Evolutionary conservation across 2,888 invertebrate genomes (phyloP), one percentile per base, ranked within the genome.

Genomic region (Cheiracanthium punctorium): DNA sequence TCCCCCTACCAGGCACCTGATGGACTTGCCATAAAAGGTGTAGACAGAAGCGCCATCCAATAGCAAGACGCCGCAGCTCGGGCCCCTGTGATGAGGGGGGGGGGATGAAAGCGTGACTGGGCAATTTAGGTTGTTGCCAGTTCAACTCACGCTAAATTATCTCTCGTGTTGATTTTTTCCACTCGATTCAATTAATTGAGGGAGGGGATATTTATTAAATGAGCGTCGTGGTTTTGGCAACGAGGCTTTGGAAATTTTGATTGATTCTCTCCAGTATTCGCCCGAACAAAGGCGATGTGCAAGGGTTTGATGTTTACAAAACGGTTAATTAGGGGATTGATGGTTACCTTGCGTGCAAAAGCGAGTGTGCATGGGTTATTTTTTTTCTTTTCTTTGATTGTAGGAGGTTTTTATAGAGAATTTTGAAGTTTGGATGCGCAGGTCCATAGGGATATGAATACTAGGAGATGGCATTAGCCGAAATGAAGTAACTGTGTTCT

Each of bases 1-100:
- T 37, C 37, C 10, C 10, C 10, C 10, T 37, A 7, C 10, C 37
- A 7, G 10, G n/a, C n/a, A 5, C 52, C 24, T 24, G 24, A 12
- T 28, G 12, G 69, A 77, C 69, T n/a, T 70, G 48, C 77, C 70
- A 28, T 77, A 70, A 77, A 77, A 77, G 67, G 77, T 77, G 77
- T 20, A 69, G 69, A 77, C 77, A 77, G 69, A 75, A 75, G 75
- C 75, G 65, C n/a, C 69, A 20, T 17, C 48, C 70, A 52, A 70
- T 52, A 32, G 32, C 4, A 48, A 28, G 20, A 29, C 24, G 14
- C 30, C 64, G 14, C 8, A 10, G 14, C 33, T 10, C n/a, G n/a
- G n/a, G n/a, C n/a, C n/a, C n/a, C n/a, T n/a, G n/a, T n/a, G n/a
- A n/a, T n/a, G n/a, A n/a, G n/a, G n/a, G n/a, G n/a, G n/a, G n/a